These are phyloP conservation scores for Tympanuchus pallidicinctus DNA, from an alignment of 2,113 vertebrate species.

Conservation along the genomic window DNA sequence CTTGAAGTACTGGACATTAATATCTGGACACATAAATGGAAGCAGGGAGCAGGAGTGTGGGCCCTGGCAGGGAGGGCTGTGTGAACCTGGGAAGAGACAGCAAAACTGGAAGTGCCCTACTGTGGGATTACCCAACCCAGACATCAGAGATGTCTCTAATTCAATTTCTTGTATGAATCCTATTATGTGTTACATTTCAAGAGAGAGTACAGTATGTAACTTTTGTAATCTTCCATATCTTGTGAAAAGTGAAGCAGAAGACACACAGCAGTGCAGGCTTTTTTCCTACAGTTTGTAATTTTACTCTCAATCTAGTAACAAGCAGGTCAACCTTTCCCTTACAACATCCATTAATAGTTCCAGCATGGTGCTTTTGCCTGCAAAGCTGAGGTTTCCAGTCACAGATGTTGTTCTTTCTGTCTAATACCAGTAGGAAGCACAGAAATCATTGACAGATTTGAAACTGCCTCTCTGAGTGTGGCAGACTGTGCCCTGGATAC, in stretches of 20 bases:
- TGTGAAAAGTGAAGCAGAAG: background rate
- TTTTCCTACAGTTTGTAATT: background rate
- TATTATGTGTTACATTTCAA: background rate
- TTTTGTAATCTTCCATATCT: background rate
- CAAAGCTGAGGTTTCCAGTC: background rate
- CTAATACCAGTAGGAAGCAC: background rate
- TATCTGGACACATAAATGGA: background rate
- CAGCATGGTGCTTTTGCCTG: background rate
- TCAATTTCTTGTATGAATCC: background rate
- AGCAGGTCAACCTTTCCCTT: background rate
- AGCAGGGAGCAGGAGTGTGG: background rate
- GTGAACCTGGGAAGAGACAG: background rate
- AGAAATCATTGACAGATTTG: background rate
- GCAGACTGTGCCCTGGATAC: background rate
- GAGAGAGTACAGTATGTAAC: background rate
- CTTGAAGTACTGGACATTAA: background rate
- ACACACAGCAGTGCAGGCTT: background rate
- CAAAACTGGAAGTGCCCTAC: background rate
- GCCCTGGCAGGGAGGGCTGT: background rate
- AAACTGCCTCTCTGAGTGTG: background rate
- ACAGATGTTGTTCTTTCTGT: background rate
- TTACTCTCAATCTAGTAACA: background rate
- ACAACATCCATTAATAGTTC: background rate
- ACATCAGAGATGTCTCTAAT: background rate
- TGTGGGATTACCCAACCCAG: background rate